Evolutionary conservation across 1,140 invertebrate genomes (phyloP).

Genomic region (Plodia interpunctella): DNA sequence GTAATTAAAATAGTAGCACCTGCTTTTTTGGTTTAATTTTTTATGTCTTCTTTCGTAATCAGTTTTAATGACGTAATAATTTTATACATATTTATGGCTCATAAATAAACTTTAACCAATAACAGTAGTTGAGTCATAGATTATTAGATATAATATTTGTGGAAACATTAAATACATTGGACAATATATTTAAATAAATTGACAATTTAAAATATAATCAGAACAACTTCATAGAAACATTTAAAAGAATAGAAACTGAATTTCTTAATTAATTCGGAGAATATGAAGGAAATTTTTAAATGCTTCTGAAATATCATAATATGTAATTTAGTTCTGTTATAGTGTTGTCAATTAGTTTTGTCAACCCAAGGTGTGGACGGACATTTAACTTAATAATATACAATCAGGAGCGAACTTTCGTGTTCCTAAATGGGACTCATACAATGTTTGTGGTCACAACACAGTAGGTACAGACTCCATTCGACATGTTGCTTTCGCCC

Average conservation of each 20-base stretch:
- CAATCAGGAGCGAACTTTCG: neutral
- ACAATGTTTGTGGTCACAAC: no score
- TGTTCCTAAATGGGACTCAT: neutral
- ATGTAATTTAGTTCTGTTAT: neutral
- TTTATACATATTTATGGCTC: constrained; percentile 4
- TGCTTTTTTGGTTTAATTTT: constrained; percentile 13
- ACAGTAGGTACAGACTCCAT: no score
- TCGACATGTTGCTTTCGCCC: neutral
- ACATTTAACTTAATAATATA: neutral
- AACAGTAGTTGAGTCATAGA: neutral
- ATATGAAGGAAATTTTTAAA: neutral
- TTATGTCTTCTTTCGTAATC: neutral
- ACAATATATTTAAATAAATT: no score
- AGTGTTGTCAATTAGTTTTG: neutral
- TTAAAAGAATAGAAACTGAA: no score
- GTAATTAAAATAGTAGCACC: constrained; percentile 17
- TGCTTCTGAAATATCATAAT: neutral
- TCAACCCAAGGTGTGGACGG: neutral
- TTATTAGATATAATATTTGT: no score
- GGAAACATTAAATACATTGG: no score
- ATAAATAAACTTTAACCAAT: neutral
- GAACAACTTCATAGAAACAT: no score
- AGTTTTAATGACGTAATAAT: constrained; percentile 3
- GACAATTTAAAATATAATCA: no score
- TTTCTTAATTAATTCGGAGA: no score